Conservation (phyloP, 2,113 vertebrate species). For the Melanotaenia duboulayi region DNA sequence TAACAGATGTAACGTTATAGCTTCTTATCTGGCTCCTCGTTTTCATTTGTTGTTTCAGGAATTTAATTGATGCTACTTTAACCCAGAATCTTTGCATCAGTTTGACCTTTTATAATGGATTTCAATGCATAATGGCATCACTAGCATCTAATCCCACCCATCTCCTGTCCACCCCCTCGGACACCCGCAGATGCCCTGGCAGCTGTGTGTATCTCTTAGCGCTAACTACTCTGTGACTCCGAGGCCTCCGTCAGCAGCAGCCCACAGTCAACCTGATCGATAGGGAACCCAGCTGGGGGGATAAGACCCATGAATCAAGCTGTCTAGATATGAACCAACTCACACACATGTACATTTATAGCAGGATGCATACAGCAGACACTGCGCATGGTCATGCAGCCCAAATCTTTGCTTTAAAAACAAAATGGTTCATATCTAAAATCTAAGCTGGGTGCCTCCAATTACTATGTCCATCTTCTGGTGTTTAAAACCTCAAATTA, state of each 20-base stretch:
- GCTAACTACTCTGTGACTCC: conserved; percentile 48
- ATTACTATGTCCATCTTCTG: too few species aligned
- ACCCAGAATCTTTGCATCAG: too few species aligned
- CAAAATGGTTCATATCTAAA: not conserved
- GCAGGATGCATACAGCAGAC: not conserved
- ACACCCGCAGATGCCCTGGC: not conserved
- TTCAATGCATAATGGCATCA: too few species aligned
- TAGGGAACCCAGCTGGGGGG: conserved; percentile 63
- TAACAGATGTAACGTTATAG: too few species aligned
- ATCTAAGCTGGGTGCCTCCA: not conserved
- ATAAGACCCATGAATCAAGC: conserved; percentile 76
- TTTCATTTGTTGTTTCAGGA: too few species aligned
- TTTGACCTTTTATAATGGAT: too few species aligned
- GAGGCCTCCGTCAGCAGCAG: conserved; percentile 44
- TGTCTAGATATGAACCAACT: conserved; percentile 61
- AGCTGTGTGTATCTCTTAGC: conserved; percentile 47
- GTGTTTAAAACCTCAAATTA: too few species aligned
- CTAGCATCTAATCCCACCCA: not conserved
- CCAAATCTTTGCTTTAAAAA: too few species aligned
- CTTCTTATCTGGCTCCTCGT: too few species aligned
- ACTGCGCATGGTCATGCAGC: too few species aligned
- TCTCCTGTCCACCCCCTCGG: not conserved
- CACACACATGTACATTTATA: not conserved
- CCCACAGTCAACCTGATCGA: conserved; percentile 62
- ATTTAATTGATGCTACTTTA: too few species aligned